phyloP scores from a whole-genome alignment of 2,797 vertebrate species.

The Amniataba percoides region DNA sequence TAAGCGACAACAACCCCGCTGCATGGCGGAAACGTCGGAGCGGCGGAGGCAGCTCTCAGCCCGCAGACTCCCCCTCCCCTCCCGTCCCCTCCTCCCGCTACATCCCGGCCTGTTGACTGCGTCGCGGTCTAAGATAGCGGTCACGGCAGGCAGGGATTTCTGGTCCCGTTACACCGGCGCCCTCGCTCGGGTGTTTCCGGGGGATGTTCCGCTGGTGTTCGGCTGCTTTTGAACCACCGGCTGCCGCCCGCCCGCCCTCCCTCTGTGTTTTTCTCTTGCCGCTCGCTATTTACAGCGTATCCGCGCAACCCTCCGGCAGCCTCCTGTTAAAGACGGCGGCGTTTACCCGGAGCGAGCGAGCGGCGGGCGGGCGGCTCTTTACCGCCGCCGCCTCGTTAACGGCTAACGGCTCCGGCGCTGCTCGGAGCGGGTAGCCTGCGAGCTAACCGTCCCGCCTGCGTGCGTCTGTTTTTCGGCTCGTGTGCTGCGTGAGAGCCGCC shows the following conservation, averaged over 20 bases:
- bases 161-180: conserved; percentile 45
- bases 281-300: conserved; percentile 13
- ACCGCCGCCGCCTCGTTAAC: not conserved
- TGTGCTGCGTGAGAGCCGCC: not conserved
- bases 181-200: not conserved
- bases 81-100: conserved; percentile 27
- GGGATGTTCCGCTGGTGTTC: not conserved
- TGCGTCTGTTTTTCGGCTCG: conserved; percentile 33
- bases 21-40: conserved; percentile 50
- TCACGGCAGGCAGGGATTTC: conserved; percentile 28
- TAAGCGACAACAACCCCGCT: conserved; percentile 43
- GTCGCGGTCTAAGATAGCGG: conserved; percentile 67
- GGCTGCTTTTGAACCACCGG: not conserved
- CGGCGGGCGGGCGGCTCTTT: not conserved
- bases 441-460: conserved; percentile 58
- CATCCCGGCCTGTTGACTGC: conserved; percentile 84
- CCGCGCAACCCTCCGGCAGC: not conserved
- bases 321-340: not conserved
- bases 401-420: conserved; percentile 43
- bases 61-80: not conserved
- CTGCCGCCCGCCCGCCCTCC: not conserved
- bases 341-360: not conserved
- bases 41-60: conserved; percentile 18
- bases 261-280: conserved; percentile 14
- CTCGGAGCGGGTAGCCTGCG: conserved; percentile 55